Base-by-base conservation (phyloP, 2,888 invertebrate genomes). In the Pogonocherus hispidulus region DNA sequence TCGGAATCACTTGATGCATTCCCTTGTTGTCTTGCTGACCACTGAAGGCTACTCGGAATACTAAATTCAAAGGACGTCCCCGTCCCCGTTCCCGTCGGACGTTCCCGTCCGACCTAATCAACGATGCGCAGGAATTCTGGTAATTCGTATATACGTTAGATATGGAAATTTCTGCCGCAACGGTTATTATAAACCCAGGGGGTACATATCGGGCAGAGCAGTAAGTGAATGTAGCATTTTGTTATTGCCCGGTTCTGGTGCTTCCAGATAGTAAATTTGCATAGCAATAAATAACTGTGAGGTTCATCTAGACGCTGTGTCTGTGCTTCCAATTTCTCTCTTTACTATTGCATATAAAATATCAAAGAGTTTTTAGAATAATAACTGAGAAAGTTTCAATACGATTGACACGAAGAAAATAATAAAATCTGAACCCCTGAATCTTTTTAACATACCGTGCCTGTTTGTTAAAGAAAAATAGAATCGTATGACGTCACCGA, bases 51-150 rank as follows among this genome's bases (percentile, higher is more conserved):
- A 27, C 8, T 27, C 27, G n/a, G n/a, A n/a, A n/a, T n/a, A n/a
- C n/a, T n/a, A n/a, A n/a, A n/a, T n/a, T n/a, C n/a, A n/a, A n/a
- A n/a, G n/a, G n/a, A n/a, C n/a, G n/a, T n/a, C n/a, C n/a, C n/a
- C n/a, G n/a, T n/a, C n/a, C n/a, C n/a, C n/a, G n/a, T n/a, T n/a
- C n/a, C n/a, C n/a, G n/a, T n/a, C n/a, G n/a, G n/a, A n/a, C 14
- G 14, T 11, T 41, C 14, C 41, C 14, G 41, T 3, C 41, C n/a
- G 16, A 41, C 14, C 41, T 41, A 41, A 41, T 41, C 41, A 41
- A 41, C n/a, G 41, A 11, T 41, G 11, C 41, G 55, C 66, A 56
- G 66, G 60, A 66, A 69, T 65, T 60, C 41, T 37, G 16, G 32
- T 22, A 41, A 66, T 35, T 60, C 57, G 47, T 52, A 35, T 3